Base-by-base conservation (phyloP, 2,113 vertebrate species). In the Cathartes aura region DNA sequence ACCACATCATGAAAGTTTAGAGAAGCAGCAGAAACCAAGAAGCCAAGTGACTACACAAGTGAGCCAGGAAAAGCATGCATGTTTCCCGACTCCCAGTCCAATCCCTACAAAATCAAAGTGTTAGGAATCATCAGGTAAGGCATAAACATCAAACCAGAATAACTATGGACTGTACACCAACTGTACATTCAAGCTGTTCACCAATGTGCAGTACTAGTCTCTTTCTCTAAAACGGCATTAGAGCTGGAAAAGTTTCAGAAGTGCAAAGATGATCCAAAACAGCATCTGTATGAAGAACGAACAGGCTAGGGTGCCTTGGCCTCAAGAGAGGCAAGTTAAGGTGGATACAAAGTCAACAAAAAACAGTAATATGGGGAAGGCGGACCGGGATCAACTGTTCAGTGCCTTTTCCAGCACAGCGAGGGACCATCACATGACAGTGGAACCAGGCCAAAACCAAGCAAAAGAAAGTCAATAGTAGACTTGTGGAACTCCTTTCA, bases 41-140 rank as follows among this genome's bases (percentile, higher is more conserved):
- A 87, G 20, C 15, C 48, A 76, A 56, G 13, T 43, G 22, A 72
- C 30, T n/a, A 52, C 20, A 72, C 0, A 34, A 73, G 12, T 26
- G 8, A 84, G 30, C 4, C 6, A 75, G 15, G 11, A 72, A 82
- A 78, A 48, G 6, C 7, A 85, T 8, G 8, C 5, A 6, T 10
- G 21, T 23, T 50, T 64, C 45, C 45, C 0, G 0, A 42, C 16
- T 42, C 8, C 11, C 1, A 4, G 16, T 7, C 11, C 36, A 72
- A 79, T 6, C 43, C 18, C 14, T 30, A 40, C 0, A 1, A 80
- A 83, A 80, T 26, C 40, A 7, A n/a, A 72, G 23, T 4, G 18
- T 9, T 43, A 50, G 16, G 34, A 93, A 70, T 22, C 26, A 58
- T 24, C 9, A 34, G 16, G 6, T 24, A 78, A 34, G 12, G 5